Evolutionary conservation across 2,888 invertebrate genomes (phyloP), one percentile per base, ranked within the genome.

Genomic region (Drosophila yooni): DNA sequence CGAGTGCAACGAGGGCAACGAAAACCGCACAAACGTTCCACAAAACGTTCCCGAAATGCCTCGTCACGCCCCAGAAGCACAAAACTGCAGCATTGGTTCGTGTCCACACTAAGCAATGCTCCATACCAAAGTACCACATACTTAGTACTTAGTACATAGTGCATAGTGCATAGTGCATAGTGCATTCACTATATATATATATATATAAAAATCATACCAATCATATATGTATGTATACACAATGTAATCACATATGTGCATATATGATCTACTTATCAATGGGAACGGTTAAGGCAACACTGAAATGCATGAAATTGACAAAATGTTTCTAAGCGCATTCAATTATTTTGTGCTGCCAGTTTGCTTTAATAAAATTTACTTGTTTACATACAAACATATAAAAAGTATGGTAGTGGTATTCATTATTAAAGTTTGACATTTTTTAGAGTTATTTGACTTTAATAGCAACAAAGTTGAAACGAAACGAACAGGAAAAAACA

Each of bases 1-100:
- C 63, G 77, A 79, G 80, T 70, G 77, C 80, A 70, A 48, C 54
- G 59, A 27, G 59, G 68, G 65, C 57, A 52, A 46, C 38, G 33
- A 58, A 67, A 74, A 57, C 27, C 64, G 61, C 67, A 65, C 54
- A 66, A 64, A 57, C 71, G 71, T 48, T 18, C 48, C 62, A 34
- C 21, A 43, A 33, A 38, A n/a, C 62, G 71, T 57, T 27, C 31
- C 66, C 63, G 50, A 43, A 57, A 34, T 60, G 70, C 61, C 74
- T 74, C 74, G 69, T 68, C 69, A 72, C 71, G 63, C 56, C 62
- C 36, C 31, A 48, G 62, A 31, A 50, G 58, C 59, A 61, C n/a
- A 59, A 40, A 51, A 46, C 50, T 68, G 81, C 70, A 57, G 60
- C 62, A 64, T 64, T 74, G 74, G 66, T 66, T 70, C 60, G 66